Evolutionary conservation across 2,888 invertebrate genomes (phyloP), one percentile per base, ranked within the genome.

Genomic region (Frankliniella intonsa): DNA sequence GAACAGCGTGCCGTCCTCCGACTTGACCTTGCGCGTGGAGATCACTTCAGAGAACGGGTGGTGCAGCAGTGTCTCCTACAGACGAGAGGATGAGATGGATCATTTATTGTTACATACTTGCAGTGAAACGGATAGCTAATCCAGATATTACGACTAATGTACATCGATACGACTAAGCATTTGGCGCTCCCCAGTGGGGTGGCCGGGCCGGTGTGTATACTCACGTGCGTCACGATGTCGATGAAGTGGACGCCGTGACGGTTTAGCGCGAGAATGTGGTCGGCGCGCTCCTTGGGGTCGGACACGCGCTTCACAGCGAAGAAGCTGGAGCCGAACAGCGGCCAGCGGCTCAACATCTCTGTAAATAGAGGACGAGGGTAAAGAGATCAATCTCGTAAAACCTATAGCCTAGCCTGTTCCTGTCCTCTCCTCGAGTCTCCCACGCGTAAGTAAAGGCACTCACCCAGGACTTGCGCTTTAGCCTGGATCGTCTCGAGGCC

Each of bases 291-390:
- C 84, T 89, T 89, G 80, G 89, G 89, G 84, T 93, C 94, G 82
- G 93, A 93, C 62, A 95, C 94, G 86, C 95, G 91, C 86, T 95
- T 97, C 82, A 98, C 96, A 22, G 97, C 96, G 90, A 98, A 99
- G 92, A 99, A 98, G 85, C 97, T 97, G 84, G 98, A 97, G 22
- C 99, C 99, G 90, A 99, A 99, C 82, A 99, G 90, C 80, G 96
- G 94, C 98, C 98, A 99, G 86, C 94, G 93, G 84, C 97, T 96
- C 50, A 99, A 89, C 81, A 97, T 95, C 90, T 97, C 95, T 93
- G 90, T 81, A 90, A 87, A 5, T 2, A 38, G 38, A 38, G 38
- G 5, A 5, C 5, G 38, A 38, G 38, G 3, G 38, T 38, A 38
- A 38, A 38, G 38, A 5, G 38, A 38, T 38, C 38, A 38, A 38